Evolutionary conservation across 2,797 vertebrate genomes (phyloP).

Genomic region (Odontamblyopus rebecca): DNA sequence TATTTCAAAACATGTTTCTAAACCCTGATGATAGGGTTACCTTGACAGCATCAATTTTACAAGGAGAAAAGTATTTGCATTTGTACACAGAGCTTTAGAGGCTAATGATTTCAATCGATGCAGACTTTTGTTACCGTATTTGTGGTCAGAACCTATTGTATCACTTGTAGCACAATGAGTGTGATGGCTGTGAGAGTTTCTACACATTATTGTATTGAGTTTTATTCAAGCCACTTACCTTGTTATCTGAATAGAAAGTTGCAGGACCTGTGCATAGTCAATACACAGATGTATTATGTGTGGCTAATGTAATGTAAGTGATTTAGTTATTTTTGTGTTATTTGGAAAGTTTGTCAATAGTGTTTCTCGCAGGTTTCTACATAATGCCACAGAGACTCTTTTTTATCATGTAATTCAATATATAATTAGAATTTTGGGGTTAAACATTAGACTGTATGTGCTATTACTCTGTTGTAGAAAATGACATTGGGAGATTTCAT

Average conservation of each 20-base stretch:
- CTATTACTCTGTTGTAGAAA: background rate
- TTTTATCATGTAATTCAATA: too few relatives aligned
- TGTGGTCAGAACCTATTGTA: background rate
- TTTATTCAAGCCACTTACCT: background rate
- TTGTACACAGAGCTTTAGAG: slow-evolving; percentile 5
- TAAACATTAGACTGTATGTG: too few relatives aligned
- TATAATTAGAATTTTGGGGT: too few relatives aligned
- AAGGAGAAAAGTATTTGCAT: background rate
- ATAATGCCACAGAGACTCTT: too few relatives aligned
- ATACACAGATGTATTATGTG: background rate
- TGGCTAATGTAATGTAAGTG: background rate
- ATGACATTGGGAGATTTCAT: background rate
- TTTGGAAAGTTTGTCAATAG: too few relatives aligned
- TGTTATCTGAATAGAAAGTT: background rate
- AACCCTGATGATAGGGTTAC: slow-evolving; percentile 1
- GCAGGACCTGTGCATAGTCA: background rate
- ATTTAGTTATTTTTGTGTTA: too few relatives aligned
- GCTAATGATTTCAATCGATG: background rate
- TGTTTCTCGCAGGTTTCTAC: too few relatives aligned
- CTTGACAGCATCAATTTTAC: slow-evolving; percentile 3
- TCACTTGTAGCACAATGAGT: background rate
- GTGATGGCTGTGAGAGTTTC: background rate
- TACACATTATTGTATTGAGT: background rate
- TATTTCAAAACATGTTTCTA: background rate
- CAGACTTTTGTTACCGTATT: background rate